Percentiles rank a stretch among this genome's conserved stretches.
Evolutionary conservation across 1,140 invertebrate species (phyloP).

Genomic region (Latrodectus geometricus): DNA sequence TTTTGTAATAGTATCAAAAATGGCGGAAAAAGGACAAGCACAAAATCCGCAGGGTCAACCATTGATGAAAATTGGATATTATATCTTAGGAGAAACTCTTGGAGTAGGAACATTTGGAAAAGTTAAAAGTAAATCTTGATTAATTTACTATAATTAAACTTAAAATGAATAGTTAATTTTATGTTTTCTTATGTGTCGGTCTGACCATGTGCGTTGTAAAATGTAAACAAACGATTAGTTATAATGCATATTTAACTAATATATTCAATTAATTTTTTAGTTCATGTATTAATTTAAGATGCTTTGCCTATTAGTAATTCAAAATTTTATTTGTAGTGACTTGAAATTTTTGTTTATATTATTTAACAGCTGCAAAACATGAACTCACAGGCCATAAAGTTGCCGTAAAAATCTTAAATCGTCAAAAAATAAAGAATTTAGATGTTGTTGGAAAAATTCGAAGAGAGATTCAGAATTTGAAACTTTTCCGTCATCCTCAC

Average conservation of each 20-base stretch:
- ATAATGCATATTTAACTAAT: background rate
- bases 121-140: slow-evolving; percentile 81
- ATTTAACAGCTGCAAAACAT: slow-evolving; percentile 89
- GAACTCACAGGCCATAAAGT: slow-evolving; percentile 98
- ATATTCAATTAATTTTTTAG: background rate
- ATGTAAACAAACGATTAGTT: slow-evolving; percentile 50
- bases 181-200: background rate
- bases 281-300: too few species aligned
- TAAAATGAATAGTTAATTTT: too few species aligned
- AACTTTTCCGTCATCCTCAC: slow-evolving; percentile 98
- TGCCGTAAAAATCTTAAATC: slow-evolving; percentile 98
- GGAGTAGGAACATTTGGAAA: slow-evolving; percentile 95
- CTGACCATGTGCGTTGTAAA: slow-evolving; percentile 55
- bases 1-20: slow-evolving; percentile 26
- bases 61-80: slow-evolving; percentile 93
- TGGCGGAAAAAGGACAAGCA: slow-evolving; percentile 62
- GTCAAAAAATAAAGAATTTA: slow-evolving; percentile 98
- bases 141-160: too few species aligned
- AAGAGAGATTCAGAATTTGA: slow-evolving; percentile 98
- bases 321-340: background rate
- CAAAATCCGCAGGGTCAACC: slow-evolving; percentile 71
- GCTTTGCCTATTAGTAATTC: background rate
- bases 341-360: background rate
- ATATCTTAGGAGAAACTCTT: slow-evolving; percentile 88
- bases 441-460: slow-evolving; percentile 99